Conservation (phyloP, 2,113 vertebrate species). For the Cyanocitta stelleri region DNA sequence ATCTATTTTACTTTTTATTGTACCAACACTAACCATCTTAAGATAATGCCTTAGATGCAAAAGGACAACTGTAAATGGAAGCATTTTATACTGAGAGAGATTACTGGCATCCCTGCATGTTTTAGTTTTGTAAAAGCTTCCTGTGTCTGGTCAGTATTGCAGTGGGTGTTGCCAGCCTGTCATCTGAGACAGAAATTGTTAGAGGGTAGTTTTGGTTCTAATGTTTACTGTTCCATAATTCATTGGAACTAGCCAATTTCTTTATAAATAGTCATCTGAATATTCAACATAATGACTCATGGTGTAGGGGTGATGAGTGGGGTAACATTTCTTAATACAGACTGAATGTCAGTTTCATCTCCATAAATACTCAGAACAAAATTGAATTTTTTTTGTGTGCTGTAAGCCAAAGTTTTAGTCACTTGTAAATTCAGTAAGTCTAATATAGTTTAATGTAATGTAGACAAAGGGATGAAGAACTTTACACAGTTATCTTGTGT, state of each 20-base stretch:
- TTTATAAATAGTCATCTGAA: background rate
- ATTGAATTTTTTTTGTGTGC: background rate
- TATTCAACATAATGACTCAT: background rate
- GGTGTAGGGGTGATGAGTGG: background rate
- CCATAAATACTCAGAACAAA: background rate
- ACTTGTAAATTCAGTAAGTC: background rate
- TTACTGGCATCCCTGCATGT: background rate
- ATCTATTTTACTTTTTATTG: background rate
- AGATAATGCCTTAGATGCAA: background rate
- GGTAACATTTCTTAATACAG: background rate
- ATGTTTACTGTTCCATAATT: background rate
- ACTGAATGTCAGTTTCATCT: background rate
- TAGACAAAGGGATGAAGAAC: background rate
- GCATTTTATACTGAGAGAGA: background rate
- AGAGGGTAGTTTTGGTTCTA: background rate
- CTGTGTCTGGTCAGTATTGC: background rate
- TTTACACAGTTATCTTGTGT: background rate
- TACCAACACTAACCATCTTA: background rate
- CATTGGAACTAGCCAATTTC: background rate
- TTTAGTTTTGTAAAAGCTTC: slow-evolving; percentile 17
- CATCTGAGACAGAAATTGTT: background rate
- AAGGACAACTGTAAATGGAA: background rate
- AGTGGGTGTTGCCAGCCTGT: background rate
- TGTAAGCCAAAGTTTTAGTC: background rate
- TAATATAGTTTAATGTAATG: background rate